Percentiles rank a stretch among this genome's conserved stretches.
These are phyloP conservation scores for Delia radicum DNA, from an alignment of 1,140 invertebrate species.

Conservation along the genomic window DNA sequence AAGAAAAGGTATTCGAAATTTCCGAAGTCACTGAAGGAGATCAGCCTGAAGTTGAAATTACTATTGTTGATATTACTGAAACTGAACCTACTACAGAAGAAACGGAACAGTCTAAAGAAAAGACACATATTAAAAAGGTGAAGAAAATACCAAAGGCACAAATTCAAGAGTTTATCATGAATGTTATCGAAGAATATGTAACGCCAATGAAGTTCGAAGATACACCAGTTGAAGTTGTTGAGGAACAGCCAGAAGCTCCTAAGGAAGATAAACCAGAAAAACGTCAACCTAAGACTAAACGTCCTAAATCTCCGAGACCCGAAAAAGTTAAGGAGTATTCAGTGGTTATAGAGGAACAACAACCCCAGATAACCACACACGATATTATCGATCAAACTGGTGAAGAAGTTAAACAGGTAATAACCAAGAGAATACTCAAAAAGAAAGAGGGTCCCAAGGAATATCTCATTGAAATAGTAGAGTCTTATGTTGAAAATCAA, in stretches of 20 bases:
- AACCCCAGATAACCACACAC: conserved; percentile 45
- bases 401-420: conserved; percentile 45
- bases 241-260: conserved; percentile 49
- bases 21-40: conserved; percentile 53
- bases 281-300: conserved; percentile 45
- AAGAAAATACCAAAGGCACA: conserved; percentile 44
- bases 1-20: conserved; percentile 47
- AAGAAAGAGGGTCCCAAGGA: conserved; percentile 44
- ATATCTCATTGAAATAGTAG: conserved; percentile 46
- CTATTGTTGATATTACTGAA: conserved; percentile 37
- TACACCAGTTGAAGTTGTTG: conserved; percentile 42
- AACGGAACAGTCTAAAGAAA: conserved; percentile 32
- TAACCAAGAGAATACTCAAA: conserved; percentile 47
- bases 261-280: too few relatives aligned
- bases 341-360: conserved; percentile 48
- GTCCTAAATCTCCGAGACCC: conserved; percentile 10
- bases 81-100: conserved; percentile 37
- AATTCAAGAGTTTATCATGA: too few relatives aligned
- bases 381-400: conserved; percentile 54
- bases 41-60: conserved; percentile 46
- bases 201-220: conserved; percentile 36
- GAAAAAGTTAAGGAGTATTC: conserved; percentile 33
- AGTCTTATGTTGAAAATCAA: conserved; percentile 51
- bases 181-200: conserved; percentile 44
- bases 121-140: conserved; percentile 42